Conservation (phyloP, 2,888 invertebrate genomes). For the Charanyca ferruginea region DNA sequence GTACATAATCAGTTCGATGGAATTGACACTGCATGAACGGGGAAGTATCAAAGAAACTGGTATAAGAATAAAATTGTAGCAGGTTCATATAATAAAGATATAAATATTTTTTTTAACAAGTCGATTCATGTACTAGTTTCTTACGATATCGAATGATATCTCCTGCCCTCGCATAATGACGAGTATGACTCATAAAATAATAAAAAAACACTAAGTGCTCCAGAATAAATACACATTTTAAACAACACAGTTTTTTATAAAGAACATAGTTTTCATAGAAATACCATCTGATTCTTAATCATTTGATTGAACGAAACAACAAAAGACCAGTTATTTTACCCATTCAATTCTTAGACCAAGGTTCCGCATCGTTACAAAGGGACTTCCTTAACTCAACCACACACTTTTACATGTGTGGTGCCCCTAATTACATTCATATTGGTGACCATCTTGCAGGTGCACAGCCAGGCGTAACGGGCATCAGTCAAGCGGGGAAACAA, state of each 20-base stretch:
- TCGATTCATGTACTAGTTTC: too few relatives aligned
- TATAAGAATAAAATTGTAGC: too few relatives aligned
- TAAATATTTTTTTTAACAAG: too few relatives aligned
- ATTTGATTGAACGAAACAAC: constrained; percentile 46
- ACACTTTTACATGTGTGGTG: constrained; percentile 80
- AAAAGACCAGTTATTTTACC: constrained; percentile 51
- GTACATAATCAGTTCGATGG: too few relatives aligned
- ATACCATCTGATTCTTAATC: constrained; percentile 39
- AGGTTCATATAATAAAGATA: too few relatives aligned
- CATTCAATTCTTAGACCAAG: constrained; percentile 63
- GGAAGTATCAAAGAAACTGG: too few relatives aligned
- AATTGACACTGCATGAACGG: too few relatives aligned
- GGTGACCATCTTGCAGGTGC: constrained; percentile 88
- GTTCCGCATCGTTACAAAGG: constrained; percentile 70
- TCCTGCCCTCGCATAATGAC: too few relatives aligned
- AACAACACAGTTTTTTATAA: not conserved
- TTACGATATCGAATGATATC: too few relatives aligned
- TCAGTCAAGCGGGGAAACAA: constrained; percentile 79
- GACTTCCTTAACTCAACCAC: constrained; percentile 85
- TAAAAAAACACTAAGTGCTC: not conserved
- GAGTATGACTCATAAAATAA: not conserved
- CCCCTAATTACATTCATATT: constrained; percentile 89
- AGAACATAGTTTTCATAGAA: constrained; percentile 3
- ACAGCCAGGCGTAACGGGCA: constrained; percentile 82
- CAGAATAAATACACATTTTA: not conserved